phyloP scores from a whole-genome alignment of 2,113 vertebrate genomes.

The Plotosus lineatus region DNA sequence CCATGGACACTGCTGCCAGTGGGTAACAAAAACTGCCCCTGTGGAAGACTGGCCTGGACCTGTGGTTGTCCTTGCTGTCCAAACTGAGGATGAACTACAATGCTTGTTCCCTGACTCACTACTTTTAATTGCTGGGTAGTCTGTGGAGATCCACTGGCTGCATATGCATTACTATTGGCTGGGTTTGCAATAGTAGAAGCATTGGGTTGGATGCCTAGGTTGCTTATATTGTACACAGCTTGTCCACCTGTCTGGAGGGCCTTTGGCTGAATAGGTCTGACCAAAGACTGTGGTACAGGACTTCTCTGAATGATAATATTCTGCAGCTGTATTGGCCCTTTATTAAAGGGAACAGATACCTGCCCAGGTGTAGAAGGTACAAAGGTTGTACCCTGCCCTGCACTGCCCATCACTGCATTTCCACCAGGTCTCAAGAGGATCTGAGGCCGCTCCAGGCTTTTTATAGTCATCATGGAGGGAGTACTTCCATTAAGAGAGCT shows the following conservation, averaged over 20 bases:
- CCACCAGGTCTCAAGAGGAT: constrained; percentile 86
- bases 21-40: constrained; percentile 89
- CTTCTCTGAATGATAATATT: constrained; percentile 98
- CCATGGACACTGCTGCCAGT: constrained; percentile 79
- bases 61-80: constrained; percentile 73
- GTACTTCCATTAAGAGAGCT: constrained; percentile 87
- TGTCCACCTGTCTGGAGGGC: constrained; percentile 87
- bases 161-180: constrained; percentile 62
- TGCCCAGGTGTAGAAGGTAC: constrained; percentile 83
- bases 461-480: constrained; percentile 92
- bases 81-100: constrained; percentile 76
- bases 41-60: constrained; percentile 73
- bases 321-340: constrained; percentile 88
- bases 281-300: constrained; percentile 76
- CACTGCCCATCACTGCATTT: constrained; percentile 56
- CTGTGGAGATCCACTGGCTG: constrained; percentile 65
- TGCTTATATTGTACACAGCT: constrained; percentile 85
- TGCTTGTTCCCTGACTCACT: constrained; percentile 68
- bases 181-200: constrained; percentile 74
- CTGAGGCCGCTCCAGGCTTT: constrained; percentile 91
- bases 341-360: constrained; percentile 90
- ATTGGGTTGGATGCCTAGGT: constrained; percentile 74
- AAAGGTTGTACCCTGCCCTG: constrained; percentile 75
- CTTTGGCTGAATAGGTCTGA: constrained; percentile 94
- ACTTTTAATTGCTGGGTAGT: constrained; percentile 63